phyloP scores from a whole-genome alignment of 2,797 vertebrate genomes.

The Brachyrhaphis roseni region DNA sequence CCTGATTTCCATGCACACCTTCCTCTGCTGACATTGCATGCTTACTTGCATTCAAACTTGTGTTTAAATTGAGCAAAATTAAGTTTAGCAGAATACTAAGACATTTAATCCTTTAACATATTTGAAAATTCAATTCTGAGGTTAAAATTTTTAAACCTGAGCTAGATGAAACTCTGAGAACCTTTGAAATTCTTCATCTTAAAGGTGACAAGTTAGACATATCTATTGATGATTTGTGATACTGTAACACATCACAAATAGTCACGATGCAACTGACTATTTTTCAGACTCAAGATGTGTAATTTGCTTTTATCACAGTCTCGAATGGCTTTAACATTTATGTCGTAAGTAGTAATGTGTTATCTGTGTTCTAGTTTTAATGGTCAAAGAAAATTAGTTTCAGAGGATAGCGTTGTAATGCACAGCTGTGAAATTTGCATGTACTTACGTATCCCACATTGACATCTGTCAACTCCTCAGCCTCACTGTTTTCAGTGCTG shows the following conservation, averaged over 20 bases:
- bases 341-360: neutral
- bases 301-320: neutral
- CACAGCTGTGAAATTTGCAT: neutral
- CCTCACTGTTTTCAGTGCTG: conserved; percentile 68
- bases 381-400: neutral
- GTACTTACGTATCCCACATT: conserved; percentile 67
- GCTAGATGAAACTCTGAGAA: neutral
- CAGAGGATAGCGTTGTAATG: neutral
- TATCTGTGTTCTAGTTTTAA: neutral
- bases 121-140: neutral
- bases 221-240: neutral
- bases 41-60: conserved; percentile 35
- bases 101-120: neutral
- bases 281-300: neutral
- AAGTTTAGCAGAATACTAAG: neutral
- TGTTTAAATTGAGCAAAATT: conserved; percentile 1
- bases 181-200: neutral
- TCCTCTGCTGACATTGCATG: conserved; percentile 12
- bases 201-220: neutral
- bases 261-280: neutral
- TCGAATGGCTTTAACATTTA: neutral
- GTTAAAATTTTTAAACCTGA: neutral
- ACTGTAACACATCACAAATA: neutral
- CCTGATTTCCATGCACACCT: neutral
- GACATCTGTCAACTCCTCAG: conserved; percentile 61